phyloP scores from a whole-genome alignment of 2,888 invertebrate species.

The Xanthia icteritia region DNA sequence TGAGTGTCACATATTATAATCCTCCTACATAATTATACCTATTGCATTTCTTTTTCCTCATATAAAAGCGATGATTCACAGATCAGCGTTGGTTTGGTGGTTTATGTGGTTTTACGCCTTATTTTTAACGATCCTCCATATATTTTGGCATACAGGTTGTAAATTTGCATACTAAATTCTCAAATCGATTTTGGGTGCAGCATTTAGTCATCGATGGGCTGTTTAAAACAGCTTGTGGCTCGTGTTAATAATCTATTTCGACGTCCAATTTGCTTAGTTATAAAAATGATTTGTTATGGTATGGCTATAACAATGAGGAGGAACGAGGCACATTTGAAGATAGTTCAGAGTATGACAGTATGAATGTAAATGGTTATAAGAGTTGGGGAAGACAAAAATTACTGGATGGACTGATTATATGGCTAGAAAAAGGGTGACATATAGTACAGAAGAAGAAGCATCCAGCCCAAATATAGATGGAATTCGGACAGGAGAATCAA shows the following conservation, averaged over 20 bases:
- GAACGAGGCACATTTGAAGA: background rate
- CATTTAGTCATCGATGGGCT: slow-evolving; percentile 1
- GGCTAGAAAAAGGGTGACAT: background rate
- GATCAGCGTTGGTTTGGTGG: background rate
- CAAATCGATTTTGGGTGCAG: slow-evolving; percentile 13
- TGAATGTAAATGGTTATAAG: background rate
- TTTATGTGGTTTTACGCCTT: slow-evolving; percentile 3
- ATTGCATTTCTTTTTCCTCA: slow-evolving; percentile 42
- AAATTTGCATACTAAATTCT: slow-evolving; percentile 14
- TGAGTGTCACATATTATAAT: background rate
- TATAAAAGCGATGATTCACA: slow-evolving; percentile 32
- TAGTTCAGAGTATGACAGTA: background rate
- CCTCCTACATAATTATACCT: background rate
- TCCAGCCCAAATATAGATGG: background rate
- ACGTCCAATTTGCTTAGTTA: background rate
- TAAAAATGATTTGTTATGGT: background rate
- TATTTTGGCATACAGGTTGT: slow-evolving; percentile 18
- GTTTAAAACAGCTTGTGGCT: background rate
- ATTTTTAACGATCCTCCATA: slow-evolving; percentile 34
- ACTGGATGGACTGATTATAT: background rate
- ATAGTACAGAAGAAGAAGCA: background rate
- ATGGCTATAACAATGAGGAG: too few species aligned
- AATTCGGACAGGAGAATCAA: background rate
- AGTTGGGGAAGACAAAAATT: background rate
- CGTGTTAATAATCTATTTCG: background rate